Conservation (phyloP, 2,797 vertebrate species). For the Paratrypauchen microcephalus region DNA sequence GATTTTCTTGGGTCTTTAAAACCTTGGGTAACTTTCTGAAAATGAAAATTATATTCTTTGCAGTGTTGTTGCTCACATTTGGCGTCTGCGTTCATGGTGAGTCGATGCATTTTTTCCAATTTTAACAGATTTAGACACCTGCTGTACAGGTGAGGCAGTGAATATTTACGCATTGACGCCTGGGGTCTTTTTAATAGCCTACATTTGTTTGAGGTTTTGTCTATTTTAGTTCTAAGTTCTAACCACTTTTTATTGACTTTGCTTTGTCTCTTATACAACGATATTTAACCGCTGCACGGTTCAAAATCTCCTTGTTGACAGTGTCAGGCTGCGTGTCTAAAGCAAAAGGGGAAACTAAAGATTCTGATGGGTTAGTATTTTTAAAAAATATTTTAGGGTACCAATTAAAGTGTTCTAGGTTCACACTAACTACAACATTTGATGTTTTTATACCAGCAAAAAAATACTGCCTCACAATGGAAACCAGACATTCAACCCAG, state of each 20-base stretch:
- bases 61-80: constrained; percentile 11
- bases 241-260: no score
- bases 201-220: neutral
- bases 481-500: constrained; percentile 7
- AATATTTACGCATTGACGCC: neutral
- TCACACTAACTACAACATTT: neutral
- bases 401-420: neutral
- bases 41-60: neutral
- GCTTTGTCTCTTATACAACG: neutral
- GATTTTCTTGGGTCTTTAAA: neutral
- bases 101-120: neutral
- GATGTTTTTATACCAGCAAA: neutral
- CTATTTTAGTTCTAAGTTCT: neutral
- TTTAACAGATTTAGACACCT: neutral
- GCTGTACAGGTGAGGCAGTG: neutral
- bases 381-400: neutral
- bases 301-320: constrained; percentile 3
- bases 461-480: constrained; percentile 22
- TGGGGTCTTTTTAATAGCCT: neutral
- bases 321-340: neutral
- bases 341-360: neutral
- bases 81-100: constrained; percentile 4
- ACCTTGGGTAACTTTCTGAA: neutral
- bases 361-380: neutral
- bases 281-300: neutral